These are phyloP conservation scores for Thalassaphorura encarpata DNA, from an alignment of 1,140 invertebrate species.

Conservation along the genomic window DNA sequence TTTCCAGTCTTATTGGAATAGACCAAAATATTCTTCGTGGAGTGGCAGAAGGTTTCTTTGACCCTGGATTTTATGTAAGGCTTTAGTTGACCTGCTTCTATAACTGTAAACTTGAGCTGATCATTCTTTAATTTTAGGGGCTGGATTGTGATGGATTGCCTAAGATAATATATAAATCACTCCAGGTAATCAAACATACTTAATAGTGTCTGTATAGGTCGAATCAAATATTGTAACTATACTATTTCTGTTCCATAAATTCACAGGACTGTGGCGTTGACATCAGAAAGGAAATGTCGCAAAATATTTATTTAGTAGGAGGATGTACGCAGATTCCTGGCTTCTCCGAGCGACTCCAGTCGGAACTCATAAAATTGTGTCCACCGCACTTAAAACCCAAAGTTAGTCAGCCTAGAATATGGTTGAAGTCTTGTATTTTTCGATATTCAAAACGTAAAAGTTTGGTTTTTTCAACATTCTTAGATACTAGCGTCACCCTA, in stretches of 20 bases:
- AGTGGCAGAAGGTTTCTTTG: conserved; percentile 50
- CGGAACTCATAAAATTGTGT: conserved; percentile 47
- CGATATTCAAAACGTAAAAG: neutral
- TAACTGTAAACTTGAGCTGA: too few relatives aligned
- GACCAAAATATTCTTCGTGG: conserved; percentile 42
- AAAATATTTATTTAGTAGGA: conserved; percentile 43
- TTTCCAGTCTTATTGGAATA: conserved; percentile 29
- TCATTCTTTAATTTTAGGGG: too few relatives aligned
- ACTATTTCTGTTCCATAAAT: neutral
- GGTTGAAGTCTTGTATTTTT: neutral
- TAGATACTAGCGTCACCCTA: conserved; percentile 50
- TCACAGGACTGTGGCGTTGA: conserved; percentile 44
- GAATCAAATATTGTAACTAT: neutral
- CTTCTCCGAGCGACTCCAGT: conserved; percentile 48
- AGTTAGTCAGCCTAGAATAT: conserved; percentile 40
- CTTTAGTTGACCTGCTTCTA: too few relatives aligned
- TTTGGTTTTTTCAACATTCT: conserved; percentile 2
- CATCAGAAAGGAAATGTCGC: conserved; percentile 44
- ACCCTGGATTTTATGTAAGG: conserved; percentile 50
- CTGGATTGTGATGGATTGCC: conserved; percentile 50
- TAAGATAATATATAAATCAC: conserved; percentile 48
- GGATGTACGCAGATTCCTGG: conserved; percentile 51
- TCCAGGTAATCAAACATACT: conserved; percentile 38
- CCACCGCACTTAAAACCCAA: conserved; percentile 49
- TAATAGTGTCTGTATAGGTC: neutral